These are phyloP conservation scores for Neoaliturus tenellus DNA, from an alignment of 2,888 invertebrate species.

Conservation along the genomic window DNA sequence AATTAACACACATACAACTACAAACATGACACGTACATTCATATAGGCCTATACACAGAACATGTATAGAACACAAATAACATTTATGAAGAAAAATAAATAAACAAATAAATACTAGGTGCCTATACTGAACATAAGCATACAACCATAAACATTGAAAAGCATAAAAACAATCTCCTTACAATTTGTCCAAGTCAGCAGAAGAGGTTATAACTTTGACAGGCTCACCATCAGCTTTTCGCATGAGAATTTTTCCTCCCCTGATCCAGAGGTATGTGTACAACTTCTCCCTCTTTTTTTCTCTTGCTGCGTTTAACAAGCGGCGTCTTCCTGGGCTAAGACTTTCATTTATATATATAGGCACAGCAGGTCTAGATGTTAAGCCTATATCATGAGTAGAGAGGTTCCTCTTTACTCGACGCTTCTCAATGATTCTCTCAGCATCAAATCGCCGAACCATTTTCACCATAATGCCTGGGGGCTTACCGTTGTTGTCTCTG, in stretches of 20 bases:
- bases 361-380: not conserved
- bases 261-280: slow-evolving; percentile 49
- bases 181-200: too few relatives aligned
- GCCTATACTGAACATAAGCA: too few relatives aligned
- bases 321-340: not conserved
- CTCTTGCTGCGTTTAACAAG: slow-evolving; percentile 26
- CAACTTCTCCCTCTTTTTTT: not conserved
- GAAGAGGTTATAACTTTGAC: not conserved
- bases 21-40: too few relatives aligned
- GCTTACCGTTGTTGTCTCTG: not conserved
- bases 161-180: too few relatives aligned
- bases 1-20: too few relatives aligned
- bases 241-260: slow-evolving; percentile 49
- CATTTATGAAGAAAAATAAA: too few relatives aligned
- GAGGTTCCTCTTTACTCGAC: slow-evolving; percentile 14
- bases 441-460: slow-evolving; percentile 5
- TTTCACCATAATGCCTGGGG: slow-evolving; percentile 28
- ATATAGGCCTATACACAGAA: too few relatives aligned
- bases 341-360: not conserved
- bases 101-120: too few relatives aligned
- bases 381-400: slow-evolving; percentile 22
- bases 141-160: too few relatives aligned
- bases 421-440: not conserved
- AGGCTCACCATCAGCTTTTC: slow-evolving; percentile 9
- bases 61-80: too few relatives aligned